phyloP scores from a whole-genome alignment of 2,888 invertebrate genomes.

The Meliscaeva auricollis region DNA sequence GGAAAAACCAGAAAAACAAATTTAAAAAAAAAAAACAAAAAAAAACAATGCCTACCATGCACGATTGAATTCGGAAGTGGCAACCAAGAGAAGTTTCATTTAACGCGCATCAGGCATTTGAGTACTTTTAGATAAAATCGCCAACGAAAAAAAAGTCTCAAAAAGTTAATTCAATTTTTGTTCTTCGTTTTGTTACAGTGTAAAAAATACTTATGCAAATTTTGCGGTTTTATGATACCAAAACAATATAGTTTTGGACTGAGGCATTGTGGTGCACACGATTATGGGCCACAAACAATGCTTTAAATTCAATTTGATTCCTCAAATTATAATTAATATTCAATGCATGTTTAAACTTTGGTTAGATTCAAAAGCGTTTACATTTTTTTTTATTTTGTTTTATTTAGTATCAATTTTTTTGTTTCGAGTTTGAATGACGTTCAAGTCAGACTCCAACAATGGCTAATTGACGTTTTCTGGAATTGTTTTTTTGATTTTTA shows the following conservation, averaged over 20 bases:
- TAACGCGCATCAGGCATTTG: neutral
- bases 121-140: conserved; percentile 4
- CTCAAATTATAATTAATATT: conserved; percentile 25
- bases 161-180: conserved; percentile 1
- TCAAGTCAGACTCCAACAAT: conserved; percentile 19
- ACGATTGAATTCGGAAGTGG: neutral
- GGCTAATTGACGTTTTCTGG: conserved; percentile 64
- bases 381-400: conserved; percentile 26
- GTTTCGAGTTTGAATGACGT: conserved; percentile 36
- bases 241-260: neutral
- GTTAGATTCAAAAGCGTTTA: conserved; percentile 65
- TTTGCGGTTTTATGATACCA: conserved; percentile 16
- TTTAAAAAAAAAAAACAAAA: no score
- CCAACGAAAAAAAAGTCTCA: conserved; percentile 5
- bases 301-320: conserved; percentile 25
- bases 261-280: conserved; percentile 20
- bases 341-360: conserved; percentile 45
- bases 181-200: neutral
- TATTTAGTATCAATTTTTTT: conserved; percentile 2
- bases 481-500: no score
- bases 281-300: conserved; percentile 7
- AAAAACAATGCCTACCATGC: neutral
- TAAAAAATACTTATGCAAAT: conserved; percentile 16
- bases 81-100: neutral
- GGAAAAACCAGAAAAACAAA: conserved; percentile 24